A percentile compares a stretch with the other conserved stretches of the same genome.
phyloP scores from a whole-genome alignment of 2,888 invertebrate genomes.

The Tenthredo livida region DNA sequence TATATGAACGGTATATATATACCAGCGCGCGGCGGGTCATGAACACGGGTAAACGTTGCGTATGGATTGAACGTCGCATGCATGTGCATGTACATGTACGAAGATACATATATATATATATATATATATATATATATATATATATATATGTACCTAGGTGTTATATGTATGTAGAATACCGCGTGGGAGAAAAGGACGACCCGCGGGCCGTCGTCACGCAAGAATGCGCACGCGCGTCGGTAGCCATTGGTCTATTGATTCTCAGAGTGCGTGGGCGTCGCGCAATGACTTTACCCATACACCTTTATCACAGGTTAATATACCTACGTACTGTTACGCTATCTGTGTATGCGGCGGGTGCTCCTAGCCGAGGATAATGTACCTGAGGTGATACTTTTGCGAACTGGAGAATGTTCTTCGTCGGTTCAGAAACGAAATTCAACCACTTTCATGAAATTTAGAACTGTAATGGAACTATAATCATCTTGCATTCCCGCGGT shows the following conservation, averaged over 20 bases:
- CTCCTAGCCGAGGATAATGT: background rate
- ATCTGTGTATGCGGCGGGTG: background rate
- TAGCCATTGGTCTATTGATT: constrained; percentile 76
- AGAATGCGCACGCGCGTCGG: constrained; percentile 72
- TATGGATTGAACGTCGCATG: background rate
- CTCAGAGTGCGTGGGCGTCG: constrained; percentile 52
- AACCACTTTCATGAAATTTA: no score
- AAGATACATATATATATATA: no score
- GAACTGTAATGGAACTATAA: no score
- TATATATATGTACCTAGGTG: background rate
- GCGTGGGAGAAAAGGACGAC: constrained; percentile 40
- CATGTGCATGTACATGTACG: no score
- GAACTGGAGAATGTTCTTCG: no score
- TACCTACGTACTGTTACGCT: background rate
- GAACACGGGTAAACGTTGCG: background rate
- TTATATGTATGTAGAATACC: background rate
- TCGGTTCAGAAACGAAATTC: no score
- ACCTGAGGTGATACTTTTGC: no score
- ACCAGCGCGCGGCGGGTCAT: background rate
- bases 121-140: background rate
- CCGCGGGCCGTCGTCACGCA: constrained; percentile 60
- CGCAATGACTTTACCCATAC: constrained; percentile 24
- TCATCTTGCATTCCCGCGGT: no score
- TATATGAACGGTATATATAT: background rate
- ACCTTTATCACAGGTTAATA: constrained; percentile 13